Conservation (phyloP, 2,797 vertebrate genomes). For the Notolabrus celidotus region DNA sequence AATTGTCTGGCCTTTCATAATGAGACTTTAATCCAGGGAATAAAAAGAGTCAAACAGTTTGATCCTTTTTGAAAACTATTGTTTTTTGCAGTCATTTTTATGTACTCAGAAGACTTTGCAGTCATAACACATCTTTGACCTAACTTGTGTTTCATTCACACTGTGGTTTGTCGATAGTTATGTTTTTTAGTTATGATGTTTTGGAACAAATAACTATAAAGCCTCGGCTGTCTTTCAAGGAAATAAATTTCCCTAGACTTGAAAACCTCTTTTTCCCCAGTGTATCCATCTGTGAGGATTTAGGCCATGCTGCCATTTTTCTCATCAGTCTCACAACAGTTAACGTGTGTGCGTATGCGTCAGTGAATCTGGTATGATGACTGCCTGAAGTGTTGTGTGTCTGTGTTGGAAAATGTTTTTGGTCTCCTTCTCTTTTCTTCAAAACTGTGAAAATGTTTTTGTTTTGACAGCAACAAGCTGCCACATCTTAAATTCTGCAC, state of each 20-base stretch:
- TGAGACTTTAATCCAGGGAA: too few species aligned
- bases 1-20: too few species aligned
- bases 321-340: background rate
- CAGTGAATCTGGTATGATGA: constrained; percentile 15
- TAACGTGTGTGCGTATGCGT: background rate
- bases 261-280: constrained; percentile 4
- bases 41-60: background rate
- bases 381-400: background rate
- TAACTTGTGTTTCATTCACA: background rate
- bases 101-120: background rate
- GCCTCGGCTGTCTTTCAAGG: background rate
- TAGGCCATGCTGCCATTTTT: constrained; percentile 13
- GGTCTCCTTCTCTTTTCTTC: background rate
- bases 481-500: constrained; percentile 12
- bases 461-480: constrained; percentile 26
- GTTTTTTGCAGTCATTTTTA: background rate
- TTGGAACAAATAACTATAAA: background rate
- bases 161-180: background rate
- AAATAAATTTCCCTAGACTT: background rate
- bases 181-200: background rate
- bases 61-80: background rate
- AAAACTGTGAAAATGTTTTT: background rate
- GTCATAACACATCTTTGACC: too few species aligned
- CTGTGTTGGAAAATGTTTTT: constrained; percentile 3
- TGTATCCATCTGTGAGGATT: constrained; percentile 20